phyloP scores from a whole-genome alignment of 2,797 vertebrate species.

The Smutsia temminckii region DNA sequence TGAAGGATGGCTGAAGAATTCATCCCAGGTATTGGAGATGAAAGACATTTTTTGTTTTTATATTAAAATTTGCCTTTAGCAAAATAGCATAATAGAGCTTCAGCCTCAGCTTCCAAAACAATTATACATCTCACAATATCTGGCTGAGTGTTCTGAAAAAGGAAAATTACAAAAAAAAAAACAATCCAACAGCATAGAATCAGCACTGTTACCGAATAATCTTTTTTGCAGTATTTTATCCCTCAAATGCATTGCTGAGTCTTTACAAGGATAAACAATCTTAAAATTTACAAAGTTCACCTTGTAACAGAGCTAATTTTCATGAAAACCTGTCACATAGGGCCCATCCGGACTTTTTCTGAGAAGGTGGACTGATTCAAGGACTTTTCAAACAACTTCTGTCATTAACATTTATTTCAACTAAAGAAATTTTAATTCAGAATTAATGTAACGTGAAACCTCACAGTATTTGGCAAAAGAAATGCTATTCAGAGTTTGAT shows the following conservation, averaged over 20 bases:
- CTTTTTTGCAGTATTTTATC: conserved; percentile 5
- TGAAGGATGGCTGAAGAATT: not conserved
- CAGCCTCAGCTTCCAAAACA: conserved; percentile 37
- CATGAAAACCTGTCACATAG: not conserved
- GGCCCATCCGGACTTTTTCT: not conserved
- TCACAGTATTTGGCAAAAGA: conserved; percentile 67
- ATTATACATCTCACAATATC: not conserved
- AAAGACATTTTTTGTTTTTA: conserved; percentile 8
- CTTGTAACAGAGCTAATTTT: not conserved
- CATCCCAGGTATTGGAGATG: not conserved
- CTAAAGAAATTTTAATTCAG: conserved; percentile 74
- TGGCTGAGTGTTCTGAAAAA: not conserved
- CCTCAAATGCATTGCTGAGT: not conserved
- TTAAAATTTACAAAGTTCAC: not conserved
- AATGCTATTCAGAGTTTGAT: conserved; percentile 35
- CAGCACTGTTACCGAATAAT: not conserved
- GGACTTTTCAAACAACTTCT: conserved; percentile 57
- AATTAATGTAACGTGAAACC: conserved; percentile 76
- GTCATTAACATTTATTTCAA: conserved; percentile 83
- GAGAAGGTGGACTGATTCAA: conserved; percentile 41
- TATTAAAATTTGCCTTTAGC: conserved; percentile 23
- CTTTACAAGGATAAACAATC: not conserved
- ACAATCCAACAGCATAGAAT: not conserved
- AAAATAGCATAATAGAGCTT: not conserved
- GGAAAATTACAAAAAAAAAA: not conserved